Evolutionary conservation across 2,113 vertebrate species (phyloP), one percentile per base, ranked within the genome.

Genomic region (Campylomormyrus tamandua): DNA sequence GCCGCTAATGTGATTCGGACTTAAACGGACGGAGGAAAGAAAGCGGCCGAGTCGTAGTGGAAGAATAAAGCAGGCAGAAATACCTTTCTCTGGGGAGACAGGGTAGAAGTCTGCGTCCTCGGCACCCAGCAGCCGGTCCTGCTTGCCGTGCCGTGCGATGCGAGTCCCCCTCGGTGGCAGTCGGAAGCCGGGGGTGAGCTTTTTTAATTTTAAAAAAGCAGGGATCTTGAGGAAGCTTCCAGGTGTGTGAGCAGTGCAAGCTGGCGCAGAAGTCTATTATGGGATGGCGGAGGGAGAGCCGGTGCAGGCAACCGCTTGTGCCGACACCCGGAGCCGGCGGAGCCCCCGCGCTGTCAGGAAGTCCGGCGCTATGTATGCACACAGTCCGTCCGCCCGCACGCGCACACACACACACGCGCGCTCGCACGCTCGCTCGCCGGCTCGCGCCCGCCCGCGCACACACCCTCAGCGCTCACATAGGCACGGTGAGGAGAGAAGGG

Each of bases 191-290:
- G 96, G 85, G 49, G 96, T 97, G 96, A 96, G 94, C 31, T 80
- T 89, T 91, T 88, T 87, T 90, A 48, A 48, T 24, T 24, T 39
- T 0, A 80, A 80, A 77, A 49, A 84, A 58, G 52, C 21, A 95
- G 94, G 95, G 96, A 95, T 96, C 96, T 90, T 95, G 96, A 95
- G 95, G 95, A 95, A 96, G 96, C 94, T 94, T 96, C 96, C 95
- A 95, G 95, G 94, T 95, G 95, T 94, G 95, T 95, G 95, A 96
- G 95, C 95, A 95, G 96, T 96, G 95, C 96, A 96, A 94, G 95
- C 95, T 94, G 95, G 42, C 94, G 96, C 96, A 97, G 97, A 97
- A 97, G 96, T 97, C 97, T 95, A 96, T 96, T 97, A 96, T 96
- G 96, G 97, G 96, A 95, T 95, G 95, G 96, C 96, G 95, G 95